Base-by-base conservation (phyloP, 2,888 invertebrate species). In the Acanthosoma haemorrhoidale region DNA sequence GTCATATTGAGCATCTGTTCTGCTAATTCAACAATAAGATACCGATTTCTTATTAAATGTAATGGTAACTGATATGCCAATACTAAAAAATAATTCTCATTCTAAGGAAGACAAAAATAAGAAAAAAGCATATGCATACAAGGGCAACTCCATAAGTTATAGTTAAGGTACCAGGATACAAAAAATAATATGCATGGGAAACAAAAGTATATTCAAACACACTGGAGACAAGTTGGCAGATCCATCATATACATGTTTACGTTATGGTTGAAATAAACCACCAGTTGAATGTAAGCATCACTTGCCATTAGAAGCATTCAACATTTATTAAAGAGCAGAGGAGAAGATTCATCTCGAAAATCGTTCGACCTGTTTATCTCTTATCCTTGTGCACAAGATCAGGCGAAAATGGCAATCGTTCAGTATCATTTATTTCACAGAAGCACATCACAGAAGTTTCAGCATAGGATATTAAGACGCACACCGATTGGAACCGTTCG, bases 341-440 rank as follows among this genome's bases (percentile, higher is more conserved):
- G 41, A 41, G 21, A 41, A 25, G 39, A 64, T 25, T 39, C 25
- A 64, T 38, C 31, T 15, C 39, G n/a, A 41, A 36, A 15, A 36
- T 6, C 18, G 32, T n/a, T 43, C 25, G 8, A 38, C 21, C 41
- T 34, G 67, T 67, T 67, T 67, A 67, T 67, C 51, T 64, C 34
- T 64, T 41, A 64, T 67, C 57, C 57, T 67, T 67, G 67, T 67
- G 67, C 51, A 38, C 38, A 36, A 64, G 64, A 64, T 64, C 64
- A 64, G 38, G 34, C 36, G 67, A 67, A 67, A 67, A 67, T 57
- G 32, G 67, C 57, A 67, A 21, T 57, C 21, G 31, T 15, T 34
- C 32, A 43, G 25, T 31, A 18, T 16, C 43, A 67, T 41, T 32
- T 25, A 67, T 13, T 36, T 16, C 64, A 43, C 25, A 41, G 25